Evolutionary conservation across 2,797 vertebrate genomes (phyloP), one percentile per base, ranked within the genome.

Genomic region (Discoglossus pictus): DNA sequence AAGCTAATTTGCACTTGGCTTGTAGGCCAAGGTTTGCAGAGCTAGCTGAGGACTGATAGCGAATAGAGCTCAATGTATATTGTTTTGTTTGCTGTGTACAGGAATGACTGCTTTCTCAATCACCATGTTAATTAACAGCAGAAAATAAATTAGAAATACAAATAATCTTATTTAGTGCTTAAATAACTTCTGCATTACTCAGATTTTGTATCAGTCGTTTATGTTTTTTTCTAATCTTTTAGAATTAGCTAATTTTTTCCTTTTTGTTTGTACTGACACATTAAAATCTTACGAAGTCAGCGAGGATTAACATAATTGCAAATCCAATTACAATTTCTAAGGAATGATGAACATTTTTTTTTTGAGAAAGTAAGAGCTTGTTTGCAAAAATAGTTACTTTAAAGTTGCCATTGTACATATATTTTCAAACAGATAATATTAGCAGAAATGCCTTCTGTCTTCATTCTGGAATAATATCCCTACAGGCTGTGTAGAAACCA

Each of bases 1-100:
- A 86, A 89, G 82, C 86, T 89, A 85, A 90, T 90, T 89, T 89
- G 84, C 82, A 86, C 86, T 91, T 86, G 83, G 86, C 87, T 88
- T 86, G 84, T 83, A 90, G 87, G 85, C 84, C 86, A 83, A 87
- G 82, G 87, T 83, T 85, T 77, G 74, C 40, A 85, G 86, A 82
- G 83, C 82, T 86, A 82, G 78, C 79, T 79, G 84, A 83, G 85
- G 86, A 87, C 82, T 78, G 52, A 2, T 74, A 81, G 79, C 85
- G 81, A 86, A 88, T n/a, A n/a, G 87, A 85, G 78, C 66, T 55
- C 77, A 81, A 83, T 83, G 82, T 88, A 79, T 86, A 85, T 86
- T 78, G 82, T 76, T 82, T 82, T 87, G 77, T 86, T 81, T 72
- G 67, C 74, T 73, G 68, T 70, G 82, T 65, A 66, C 69, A 83